Conservation (phyloP, 2,888 invertebrate genomes). For the Crepidodera aurea region DNA sequence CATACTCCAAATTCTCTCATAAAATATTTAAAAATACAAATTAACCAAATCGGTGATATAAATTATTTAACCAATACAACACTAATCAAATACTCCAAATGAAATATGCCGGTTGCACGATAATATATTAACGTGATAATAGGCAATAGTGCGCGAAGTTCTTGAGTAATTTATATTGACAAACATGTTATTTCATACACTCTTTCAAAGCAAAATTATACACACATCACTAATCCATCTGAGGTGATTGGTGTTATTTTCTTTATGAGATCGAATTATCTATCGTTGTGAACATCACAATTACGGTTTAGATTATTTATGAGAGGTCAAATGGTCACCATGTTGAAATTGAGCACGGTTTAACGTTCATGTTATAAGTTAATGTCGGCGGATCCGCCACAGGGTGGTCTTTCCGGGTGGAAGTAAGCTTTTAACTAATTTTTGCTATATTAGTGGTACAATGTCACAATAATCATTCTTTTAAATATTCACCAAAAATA, state of each 20-base stretch:
- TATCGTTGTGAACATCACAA: slow-evolving; percentile 32
- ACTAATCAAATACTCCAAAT: background rate
- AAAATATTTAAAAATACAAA: too few species aligned
- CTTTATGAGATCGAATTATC: slow-evolving; percentile 32
- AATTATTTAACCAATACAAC: too few species aligned
- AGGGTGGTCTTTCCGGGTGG: background rate
- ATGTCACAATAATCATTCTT: too few species aligned
- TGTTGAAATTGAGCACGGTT: slow-evolving; percentile 11
- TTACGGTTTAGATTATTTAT: slow-evolving; percentile 30
- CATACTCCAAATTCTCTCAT: too few species aligned
- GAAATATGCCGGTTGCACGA: background rate
- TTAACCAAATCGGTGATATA: too few species aligned
- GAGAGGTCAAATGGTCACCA: slow-evolving; percentile 27
- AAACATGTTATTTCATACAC: slow-evolving; percentile 35
- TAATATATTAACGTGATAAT: slow-evolving; percentile 31
- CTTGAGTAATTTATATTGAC: slow-evolving; percentile 29
- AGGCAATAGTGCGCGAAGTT: slow-evolving; percentile 16
- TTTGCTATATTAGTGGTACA: too few species aligned
- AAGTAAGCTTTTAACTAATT: too few species aligned
- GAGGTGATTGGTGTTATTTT: slow-evolving; percentile 35
- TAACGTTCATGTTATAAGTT: background rate
- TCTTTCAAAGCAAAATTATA: slow-evolving; percentile 32
- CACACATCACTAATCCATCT: slow-evolving; percentile 33
- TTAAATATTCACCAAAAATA: too few species aligned
- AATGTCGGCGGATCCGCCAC: background rate